Evolutionary conservation across 2,888 invertebrate species (phyloP), one percentile per base, ranked within the genome.

Genomic region (Drosophila atripex): DNA sequence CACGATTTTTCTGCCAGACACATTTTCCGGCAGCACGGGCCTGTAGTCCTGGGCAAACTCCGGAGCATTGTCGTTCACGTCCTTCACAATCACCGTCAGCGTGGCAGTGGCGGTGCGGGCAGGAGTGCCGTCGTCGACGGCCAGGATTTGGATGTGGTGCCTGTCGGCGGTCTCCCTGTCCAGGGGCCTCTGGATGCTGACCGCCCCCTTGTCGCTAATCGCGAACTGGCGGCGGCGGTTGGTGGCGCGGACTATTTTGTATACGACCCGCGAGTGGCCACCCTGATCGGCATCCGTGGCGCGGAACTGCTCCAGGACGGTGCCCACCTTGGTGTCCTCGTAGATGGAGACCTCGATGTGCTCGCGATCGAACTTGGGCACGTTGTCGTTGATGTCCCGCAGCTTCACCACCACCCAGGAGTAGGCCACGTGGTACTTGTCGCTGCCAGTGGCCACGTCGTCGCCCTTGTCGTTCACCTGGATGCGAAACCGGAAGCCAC

Each of bases 231-330:
- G 93, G 88, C 97, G 96, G 60, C 97, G 94, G 90, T 98, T 98
- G 3, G 97, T 97, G 30, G 95, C 94, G 73, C 98, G 93, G 86
- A 98, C 97, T 80, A 98, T 98, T 25, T 96, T 95, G 89, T 97
- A 97, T 0, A 95, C 95, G 0, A 96, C 96, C 91, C 95, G 95
- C 89, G 97, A 97, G 87, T 96, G 97, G 3, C 97, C 97, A 28
- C 96, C 96, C 91, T 97, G 97, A 92, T 99, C 99, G 3, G 96
- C 97, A 93, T 99, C 99, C 2, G 95, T 96, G 11, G 99, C 98
- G 88, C 95, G 95, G 92, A 99, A 99, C 8, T 96, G 96, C 91
- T 98, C 98, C 76, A 99, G 92, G 73, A 95, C 95, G 82, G 96
- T 97, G 18, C 98, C 98, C 66, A 97, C 95, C 90, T 95, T 95